These are phyloP conservation scores for Caenorhabditis sp. DNA, from an alignment of 2,888 invertebrate genomes.

Conservation along the genomic window DNA sequence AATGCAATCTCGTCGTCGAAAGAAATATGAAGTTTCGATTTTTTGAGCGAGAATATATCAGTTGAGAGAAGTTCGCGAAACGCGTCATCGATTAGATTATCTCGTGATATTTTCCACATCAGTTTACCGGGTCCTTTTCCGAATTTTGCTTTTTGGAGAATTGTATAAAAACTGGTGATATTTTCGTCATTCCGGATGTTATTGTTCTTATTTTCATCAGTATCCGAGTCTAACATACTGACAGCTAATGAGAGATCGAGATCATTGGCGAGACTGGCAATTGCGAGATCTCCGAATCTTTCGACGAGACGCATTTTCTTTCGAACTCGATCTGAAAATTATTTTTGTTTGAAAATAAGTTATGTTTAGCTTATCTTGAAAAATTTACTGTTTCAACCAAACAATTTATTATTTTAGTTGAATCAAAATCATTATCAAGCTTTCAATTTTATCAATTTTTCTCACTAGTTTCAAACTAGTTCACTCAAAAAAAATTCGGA, in stretches of 20 bases:
- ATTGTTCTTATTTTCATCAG: conserved; percentile 15
- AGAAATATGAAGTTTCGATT: conserved; percentile 90
- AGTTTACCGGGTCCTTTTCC: conserved; percentile 96
- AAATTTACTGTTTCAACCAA: no score
- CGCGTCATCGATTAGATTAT: conserved; percentile 92
- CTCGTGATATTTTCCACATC: conserved; percentile 84
- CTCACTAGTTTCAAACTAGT: no score
- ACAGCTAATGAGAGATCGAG: conserved; percentile 89
- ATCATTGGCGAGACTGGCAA: conserved; percentile 87
- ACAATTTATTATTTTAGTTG: no score
- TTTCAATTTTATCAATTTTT: no score
- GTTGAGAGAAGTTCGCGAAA: conserved; percentile 95
- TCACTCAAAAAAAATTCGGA: no score
- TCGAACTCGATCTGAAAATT: conserved; percentile 27
- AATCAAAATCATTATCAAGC: no score
- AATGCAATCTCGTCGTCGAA: conserved; percentile 88
- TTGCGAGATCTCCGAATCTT: conserved; percentile 77
- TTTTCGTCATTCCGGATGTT: conserved; percentile 74
- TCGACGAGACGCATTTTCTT: conserved; percentile 53
- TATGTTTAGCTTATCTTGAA: not conserved
- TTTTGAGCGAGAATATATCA: conserved; percentile 91
- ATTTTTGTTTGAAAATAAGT: not conserved
- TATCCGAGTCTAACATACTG: conserved; percentile 43
- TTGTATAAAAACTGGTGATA: conserved; percentile 89
- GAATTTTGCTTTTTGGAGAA: conserved; percentile 92